These are phyloP conservation scores for Drosophila lacertosa DNA, from an alignment of 1,140 invertebrate genomes.

Conservation along the genomic window DNA sequence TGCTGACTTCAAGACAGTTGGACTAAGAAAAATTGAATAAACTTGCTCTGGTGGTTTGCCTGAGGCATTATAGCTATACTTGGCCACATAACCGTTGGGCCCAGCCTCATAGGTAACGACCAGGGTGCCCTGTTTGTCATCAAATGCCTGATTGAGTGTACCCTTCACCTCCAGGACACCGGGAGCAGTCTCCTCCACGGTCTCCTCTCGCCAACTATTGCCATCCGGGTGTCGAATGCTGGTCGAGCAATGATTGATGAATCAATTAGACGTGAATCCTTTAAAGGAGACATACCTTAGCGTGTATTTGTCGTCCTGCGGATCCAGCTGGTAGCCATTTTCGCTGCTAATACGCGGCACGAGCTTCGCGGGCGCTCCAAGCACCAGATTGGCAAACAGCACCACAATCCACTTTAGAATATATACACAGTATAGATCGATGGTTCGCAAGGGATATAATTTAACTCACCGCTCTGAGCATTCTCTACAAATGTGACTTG, in stretches of 20 bases:
- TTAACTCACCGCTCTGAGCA: constrained; percentile 28
- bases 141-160: constrained; percentile 15
- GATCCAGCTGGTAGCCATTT: constrained; percentile 50
- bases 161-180: constrained; percentile 31
- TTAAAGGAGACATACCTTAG: constrained; percentile 38
- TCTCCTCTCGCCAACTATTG: constrained; percentile 12
- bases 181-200: constrained; percentile 9
- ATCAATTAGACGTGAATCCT: constrained; percentile 1
- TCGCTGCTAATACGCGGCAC: constrained; percentile 40
- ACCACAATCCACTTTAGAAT: constrained; percentile 23
- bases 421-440: neutral
- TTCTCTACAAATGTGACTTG: neutral
- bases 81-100: constrained; percentile 35
- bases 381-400: constrained; percentile 20
- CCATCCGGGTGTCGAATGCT: constrained; percentile 32
- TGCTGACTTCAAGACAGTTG: constrained; percentile 9
- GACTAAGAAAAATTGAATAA: neutral
- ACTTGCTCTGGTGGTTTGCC: neutral
- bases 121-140: constrained; percentile 1
- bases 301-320: constrained; percentile 34
- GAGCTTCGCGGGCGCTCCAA: constrained; percentile 22
- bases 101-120: constrained; percentile 29
- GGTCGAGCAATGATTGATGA: neutral
- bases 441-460: neutral
- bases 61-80: constrained; percentile 19